These are phyloP conservation scores for Eciton burchellii DNA, from an alignment of 1,140 invertebrate species.

Conservation along the genomic window DNA sequence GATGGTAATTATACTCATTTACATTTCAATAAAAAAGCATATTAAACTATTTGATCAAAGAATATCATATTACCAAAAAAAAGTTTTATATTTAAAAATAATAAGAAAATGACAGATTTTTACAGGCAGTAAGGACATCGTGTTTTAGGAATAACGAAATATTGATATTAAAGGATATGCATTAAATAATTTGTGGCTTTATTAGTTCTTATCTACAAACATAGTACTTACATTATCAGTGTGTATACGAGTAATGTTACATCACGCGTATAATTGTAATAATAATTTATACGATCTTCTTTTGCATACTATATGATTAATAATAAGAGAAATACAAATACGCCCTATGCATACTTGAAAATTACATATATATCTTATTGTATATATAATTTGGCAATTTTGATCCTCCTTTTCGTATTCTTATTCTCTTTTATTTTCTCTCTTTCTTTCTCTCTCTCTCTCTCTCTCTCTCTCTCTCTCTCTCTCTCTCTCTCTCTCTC, in stretches of 20 bases:
- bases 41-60: conserved; percentile 5
- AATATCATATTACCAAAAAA: background rate
- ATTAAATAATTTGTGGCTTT: conserved; percentile 61
- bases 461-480: too few species aligned
- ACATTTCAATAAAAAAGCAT: background rate
- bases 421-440: too few species aligned
- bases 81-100: conserved; percentile 1
- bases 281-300: background rate
- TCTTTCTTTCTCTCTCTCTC: too few species aligned
- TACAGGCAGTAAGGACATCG: background rate
- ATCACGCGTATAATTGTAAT: background rate
- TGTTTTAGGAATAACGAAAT: background rate
- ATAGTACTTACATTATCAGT: conserved; percentile 37
- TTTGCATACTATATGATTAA: conserved; percentile 35
- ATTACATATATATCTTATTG: conserved; percentile 25
- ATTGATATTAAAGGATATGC: background rate
- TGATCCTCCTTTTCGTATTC: too few species aligned
- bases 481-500: too few species aligned
- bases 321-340: conserved; percentile 49
- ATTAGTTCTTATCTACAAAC: conserved; percentile 71
- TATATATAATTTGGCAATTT: conserved; percentile 35
- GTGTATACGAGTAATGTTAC: conserved; percentile 38
- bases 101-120: background rate
- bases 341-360: background rate
- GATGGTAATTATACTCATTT: background rate